Conservation (phyloP, 2,113 vertebrate genomes). For the Esox niger region DNA sequence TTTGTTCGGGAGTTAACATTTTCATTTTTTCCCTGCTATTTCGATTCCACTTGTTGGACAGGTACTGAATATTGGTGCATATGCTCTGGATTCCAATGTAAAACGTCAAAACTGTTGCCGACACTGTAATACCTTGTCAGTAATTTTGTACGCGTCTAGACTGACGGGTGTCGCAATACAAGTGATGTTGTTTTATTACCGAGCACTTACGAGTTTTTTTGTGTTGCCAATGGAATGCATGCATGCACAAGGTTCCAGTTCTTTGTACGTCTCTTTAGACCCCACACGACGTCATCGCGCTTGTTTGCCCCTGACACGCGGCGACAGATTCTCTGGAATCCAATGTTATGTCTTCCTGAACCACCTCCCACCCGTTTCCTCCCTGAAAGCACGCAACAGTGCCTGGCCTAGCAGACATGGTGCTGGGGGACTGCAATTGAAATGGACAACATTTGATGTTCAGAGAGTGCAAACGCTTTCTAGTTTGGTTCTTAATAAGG, state of each 20-base stretch:
- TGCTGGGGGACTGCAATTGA: not conserved
- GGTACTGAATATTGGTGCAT: too few species aligned
- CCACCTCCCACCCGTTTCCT: conserved; percentile 7
- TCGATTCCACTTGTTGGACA: not conserved
- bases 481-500: not conserved
- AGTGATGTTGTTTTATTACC: not conserved
- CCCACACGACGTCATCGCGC: conserved; percentile 31
- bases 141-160: not conserved
- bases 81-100: too few species aligned
- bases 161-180: not conserved
- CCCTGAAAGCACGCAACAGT: not conserved
- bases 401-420: not conserved
- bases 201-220: not conserved
- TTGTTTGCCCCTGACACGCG: conserved; percentile 55
- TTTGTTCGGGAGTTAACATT: not conserved
- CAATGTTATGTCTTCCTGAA: conserved; percentile 72
- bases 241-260: conserved; percentile 15
- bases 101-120: too few species aligned
- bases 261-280: conserved; percentile 33
- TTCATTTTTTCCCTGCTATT: not conserved
- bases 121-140: not conserved
- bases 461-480: not conserved
- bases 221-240: conserved; percentile 30
- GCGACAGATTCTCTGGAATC: conserved; percentile 64
- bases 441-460: not conserved